These are phyloP conservation scores for Acanthoscelides obtectus DNA, from an alignment of 2,888 invertebrate genomes.

Conservation along the genomic window DNA sequence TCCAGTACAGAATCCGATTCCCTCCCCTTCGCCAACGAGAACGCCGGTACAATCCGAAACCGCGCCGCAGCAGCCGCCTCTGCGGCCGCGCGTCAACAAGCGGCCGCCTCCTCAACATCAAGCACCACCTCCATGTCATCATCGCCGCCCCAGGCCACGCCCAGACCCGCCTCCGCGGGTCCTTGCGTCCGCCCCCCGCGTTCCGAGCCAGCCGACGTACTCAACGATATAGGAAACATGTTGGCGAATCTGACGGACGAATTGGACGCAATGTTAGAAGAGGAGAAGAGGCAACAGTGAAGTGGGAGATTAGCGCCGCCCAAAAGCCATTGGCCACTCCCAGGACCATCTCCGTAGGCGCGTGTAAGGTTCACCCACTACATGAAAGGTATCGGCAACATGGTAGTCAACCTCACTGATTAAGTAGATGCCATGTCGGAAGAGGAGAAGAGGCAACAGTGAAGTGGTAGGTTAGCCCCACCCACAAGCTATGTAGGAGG, in stretches of 20 bases:
- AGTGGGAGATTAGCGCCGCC: conserved; percentile 30
- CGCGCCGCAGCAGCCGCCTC: conserved; percentile 46
- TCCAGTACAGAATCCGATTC: conserved; percentile 95
- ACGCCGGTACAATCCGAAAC: conserved; percentile 96
- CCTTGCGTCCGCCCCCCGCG: conserved; percentile 27
- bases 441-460: conserved; percentile 71
- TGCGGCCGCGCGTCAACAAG: conserved; percentile 33
- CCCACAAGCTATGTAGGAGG: conserved; percentile 82
- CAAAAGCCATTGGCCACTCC: conserved; percentile 69
- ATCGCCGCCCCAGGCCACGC: conserved; percentile 44
- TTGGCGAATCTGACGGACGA: conserved; percentile 95
- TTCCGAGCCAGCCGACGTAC: conserved; percentile 66
- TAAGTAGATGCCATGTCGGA: conserved; percentile 97
- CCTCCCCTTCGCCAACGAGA: conserved; percentile 96
- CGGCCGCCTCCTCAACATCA: conserved; percentile 49
- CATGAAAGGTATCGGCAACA: conserved; percentile 94
- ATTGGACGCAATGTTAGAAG: conserved; percentile 94
- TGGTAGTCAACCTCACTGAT: conserved; percentile 95
- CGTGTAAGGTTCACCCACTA: conserved; percentile 65
- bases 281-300: conserved; percentile 67
- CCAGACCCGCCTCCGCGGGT: conserved; percentile 29
- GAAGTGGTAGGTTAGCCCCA: conserved; percentile 26
- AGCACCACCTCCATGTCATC: conserved; percentile 12
- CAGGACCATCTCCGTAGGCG: conserved; percentile 29
- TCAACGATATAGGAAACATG: conserved; percentile 98